These are phyloP conservation scores for Emys orbicularis DNA, from an alignment of 2,797 vertebrate species.

Conservation along the genomic window DNA sequence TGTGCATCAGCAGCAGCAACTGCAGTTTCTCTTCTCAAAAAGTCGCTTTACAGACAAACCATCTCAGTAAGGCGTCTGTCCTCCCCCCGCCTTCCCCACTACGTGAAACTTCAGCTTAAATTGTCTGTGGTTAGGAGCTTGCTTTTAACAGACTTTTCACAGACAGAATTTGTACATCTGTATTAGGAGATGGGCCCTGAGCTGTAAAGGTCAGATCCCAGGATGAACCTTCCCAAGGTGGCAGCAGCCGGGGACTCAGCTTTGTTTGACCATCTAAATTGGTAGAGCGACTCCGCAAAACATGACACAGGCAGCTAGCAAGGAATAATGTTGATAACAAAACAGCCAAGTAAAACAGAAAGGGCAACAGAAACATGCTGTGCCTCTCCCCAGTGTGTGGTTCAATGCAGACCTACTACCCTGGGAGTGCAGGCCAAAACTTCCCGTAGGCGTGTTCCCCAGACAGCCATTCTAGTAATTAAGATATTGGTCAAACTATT, in stretches of 20 bases:
- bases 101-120: background rate
- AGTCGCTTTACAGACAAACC: background rate
- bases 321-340: background rate
- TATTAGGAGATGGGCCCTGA: background rate
- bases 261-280: background rate
- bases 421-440: too few relatives aligned
- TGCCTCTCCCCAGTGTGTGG: too few relatives aligned
- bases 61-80: background rate
- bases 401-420: too few relatives aligned
- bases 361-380: background rate
- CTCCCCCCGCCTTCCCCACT: background rate
- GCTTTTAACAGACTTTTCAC: background rate
- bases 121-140: background rate
- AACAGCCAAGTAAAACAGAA: background rate
- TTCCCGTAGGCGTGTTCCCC: too few relatives aligned
- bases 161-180: background rate
- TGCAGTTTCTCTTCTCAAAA: background rate
- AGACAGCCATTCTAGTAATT: too few relatives aligned
- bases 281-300: background rate
- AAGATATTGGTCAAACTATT: too few relatives aligned
- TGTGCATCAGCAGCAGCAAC: accelerated
- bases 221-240: background rate
- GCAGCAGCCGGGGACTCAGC: background rate
- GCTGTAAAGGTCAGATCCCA: background rate
- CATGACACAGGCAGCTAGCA: background rate